These are phyloP conservation scores for Syngnathus floridae DNA, from an alignment of 2,113 vertebrate genomes.

Conservation along the genomic window DNA sequence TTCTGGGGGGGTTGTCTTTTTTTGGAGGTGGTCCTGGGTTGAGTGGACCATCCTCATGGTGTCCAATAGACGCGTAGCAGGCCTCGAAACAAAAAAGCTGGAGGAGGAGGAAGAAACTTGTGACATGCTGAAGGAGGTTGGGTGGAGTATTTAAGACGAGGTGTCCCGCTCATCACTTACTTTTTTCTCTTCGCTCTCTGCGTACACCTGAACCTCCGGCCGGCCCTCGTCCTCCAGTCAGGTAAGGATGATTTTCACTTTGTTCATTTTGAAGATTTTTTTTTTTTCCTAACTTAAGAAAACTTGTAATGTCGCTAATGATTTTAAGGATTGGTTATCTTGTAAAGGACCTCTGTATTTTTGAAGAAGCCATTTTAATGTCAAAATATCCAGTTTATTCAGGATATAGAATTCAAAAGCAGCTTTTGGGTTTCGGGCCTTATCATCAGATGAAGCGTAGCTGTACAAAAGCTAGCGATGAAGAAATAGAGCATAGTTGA, in stretches of 20 bases:
- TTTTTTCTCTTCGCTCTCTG: slow-evolving; percentile 20
- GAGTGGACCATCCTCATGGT: neutral
- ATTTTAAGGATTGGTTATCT: neutral
- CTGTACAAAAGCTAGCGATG: slow-evolving; percentile 29
- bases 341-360: neutral
- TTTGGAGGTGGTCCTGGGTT: neutral
- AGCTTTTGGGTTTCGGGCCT: slow-evolving; percentile 62
- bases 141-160: slow-evolving; percentile 67
- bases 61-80: slow-evolving; percentile 38
- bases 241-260: slow-evolving; percentile 43
- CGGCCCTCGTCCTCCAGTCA: slow-evolving; percentile 35
- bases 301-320: neutral
- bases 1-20: too few relatives aligned
- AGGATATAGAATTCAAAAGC: slow-evolving; percentile 20
- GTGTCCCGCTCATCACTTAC: slow-evolving; percentile 36
- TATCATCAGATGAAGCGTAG: slow-evolving; percentile 51
- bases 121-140: slow-evolving; percentile 45
- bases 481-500: slow-evolving; percentile 16
- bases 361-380: neutral
- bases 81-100: slow-evolving; percentile 49
- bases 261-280: neutral
- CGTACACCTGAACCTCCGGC: slow-evolving; percentile 33
- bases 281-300: neutral
- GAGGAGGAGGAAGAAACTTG: slow-evolving; percentile 14
- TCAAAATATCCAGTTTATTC: neutral